Percentiles rank a stretch among this genome's conserved stretches.
phyloP scores from a whole-genome alignment of 1,140 invertebrate genomes.

The Mycetomoellerius zeteki region DNA sequence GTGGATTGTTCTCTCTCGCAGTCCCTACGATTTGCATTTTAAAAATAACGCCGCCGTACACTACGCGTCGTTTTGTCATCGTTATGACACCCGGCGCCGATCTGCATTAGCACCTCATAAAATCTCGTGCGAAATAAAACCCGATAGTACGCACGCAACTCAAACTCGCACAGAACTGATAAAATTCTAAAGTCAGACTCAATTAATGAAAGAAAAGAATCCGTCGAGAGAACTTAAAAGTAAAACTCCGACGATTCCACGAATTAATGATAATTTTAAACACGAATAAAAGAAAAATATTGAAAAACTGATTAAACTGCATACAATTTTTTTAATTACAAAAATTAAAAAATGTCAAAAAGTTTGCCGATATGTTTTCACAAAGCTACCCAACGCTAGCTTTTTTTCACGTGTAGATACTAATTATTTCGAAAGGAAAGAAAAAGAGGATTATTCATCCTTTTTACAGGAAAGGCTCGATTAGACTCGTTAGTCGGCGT shows the following conservation, averaged over 20 bases:
- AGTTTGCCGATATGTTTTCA: neutral
- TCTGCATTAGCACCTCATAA: constrained; percentile 43
- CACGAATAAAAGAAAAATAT: neutral
- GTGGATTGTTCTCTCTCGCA: constrained; percentile 31
- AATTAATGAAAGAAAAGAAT: neutral
- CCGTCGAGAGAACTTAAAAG: neutral
- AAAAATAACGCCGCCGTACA: constrained; percentile 39
- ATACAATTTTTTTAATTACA: neutral
- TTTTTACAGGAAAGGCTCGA: neutral
- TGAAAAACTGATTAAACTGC: neutral
- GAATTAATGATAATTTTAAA: neutral
- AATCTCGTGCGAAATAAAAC: constrained; percentile 8
- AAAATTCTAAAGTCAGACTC: neutral
- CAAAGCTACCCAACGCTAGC: neutral
- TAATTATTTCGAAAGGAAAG: neutral
- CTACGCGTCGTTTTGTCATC: constrained; percentile 42
- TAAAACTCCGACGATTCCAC: neutral
- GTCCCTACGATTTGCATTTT: constrained; percentile 46
- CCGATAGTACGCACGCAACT: neutral
- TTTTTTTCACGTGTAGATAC: neutral
- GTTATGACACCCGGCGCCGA: constrained; percentile 43
- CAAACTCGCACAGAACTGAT: neutral
- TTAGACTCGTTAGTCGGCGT: neutral
- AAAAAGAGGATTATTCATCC: neutral
- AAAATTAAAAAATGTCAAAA: neutral